phyloP scores from a whole-genome alignment of 2,888 invertebrate species.

The Andrena haemorrhoa region DNA sequence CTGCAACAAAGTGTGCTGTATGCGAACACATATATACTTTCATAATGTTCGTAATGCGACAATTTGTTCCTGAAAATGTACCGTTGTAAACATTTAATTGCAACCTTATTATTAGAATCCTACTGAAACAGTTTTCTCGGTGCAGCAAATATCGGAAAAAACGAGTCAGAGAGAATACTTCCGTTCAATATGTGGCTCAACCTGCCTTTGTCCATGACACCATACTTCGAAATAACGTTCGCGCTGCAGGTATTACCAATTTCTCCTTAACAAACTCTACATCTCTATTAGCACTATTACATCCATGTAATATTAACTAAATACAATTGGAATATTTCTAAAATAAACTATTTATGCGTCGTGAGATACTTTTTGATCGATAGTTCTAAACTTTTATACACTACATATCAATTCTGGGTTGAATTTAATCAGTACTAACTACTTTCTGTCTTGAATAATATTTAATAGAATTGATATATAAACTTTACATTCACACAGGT shows the following conservation, averaged over 20 bases:
- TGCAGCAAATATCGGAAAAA: constrained; percentile 64
- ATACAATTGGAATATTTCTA: too few relatives aligned
- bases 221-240: constrained; percentile 63
- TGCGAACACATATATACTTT: neutral
- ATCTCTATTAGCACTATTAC: too few relatives aligned
- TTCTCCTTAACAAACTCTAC: neutral
- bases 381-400: too few relatives aligned
- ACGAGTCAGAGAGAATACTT: constrained; percentile 58
- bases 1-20: too few relatives aligned
- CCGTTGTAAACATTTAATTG: neutral
- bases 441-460: neutral
- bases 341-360: too few relatives aligned
- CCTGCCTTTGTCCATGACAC: constrained; percentile 27
- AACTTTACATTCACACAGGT: constrained; percentile 35
- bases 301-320: too few relatives aligned
- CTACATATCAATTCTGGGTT: too few relatives aligned
- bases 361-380: too few relatives aligned
- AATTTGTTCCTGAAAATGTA: neutral
- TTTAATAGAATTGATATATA: neutral
- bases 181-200: constrained; percentile 61
- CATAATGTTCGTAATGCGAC: neutral
- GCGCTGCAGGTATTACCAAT: constrained; percentile 13
- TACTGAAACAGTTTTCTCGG: neutral
- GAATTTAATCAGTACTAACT: too few relatives aligned
- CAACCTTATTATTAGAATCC: neutral